Evolutionary conservation across 2,113 vertebrate species (phyloP).

Genomic region (Notechis scutatus): DNA sequence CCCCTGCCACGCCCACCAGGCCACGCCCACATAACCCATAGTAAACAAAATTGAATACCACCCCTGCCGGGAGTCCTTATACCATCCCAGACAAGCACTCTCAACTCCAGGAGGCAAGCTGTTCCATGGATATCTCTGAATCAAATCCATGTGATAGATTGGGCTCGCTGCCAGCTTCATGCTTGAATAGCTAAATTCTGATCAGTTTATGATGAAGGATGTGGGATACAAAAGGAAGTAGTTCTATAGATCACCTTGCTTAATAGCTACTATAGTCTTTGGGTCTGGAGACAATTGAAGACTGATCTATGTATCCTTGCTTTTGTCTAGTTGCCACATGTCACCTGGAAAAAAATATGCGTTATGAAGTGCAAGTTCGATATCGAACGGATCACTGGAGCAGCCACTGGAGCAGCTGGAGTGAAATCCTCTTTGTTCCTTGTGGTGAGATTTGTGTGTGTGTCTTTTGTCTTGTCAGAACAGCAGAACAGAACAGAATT

Average conservation of each 20-base stretch:
- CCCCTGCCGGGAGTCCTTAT: too few species aligned
- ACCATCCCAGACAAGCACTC: not conserved
- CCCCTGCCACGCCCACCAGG: too few species aligned
- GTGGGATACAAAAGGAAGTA: not conserved
- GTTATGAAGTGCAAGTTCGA: slow-evolving; percentile 65
- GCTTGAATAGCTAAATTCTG: not conserved
- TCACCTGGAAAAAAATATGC: accelerated
- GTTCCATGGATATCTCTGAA: not conserved
- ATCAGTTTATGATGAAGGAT: not conserved
- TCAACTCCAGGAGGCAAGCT: not conserved
- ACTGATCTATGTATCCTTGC: not conserved
- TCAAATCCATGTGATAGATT: not conserved
- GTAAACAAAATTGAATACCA: too few species aligned
- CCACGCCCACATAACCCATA: too few species aligned
- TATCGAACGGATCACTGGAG: slow-evolving; percentile 25
- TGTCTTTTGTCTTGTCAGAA: not conserved
- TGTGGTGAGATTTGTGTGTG: slow-evolving; percentile 56
- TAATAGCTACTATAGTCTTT: too few species aligned
- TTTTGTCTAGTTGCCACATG: slow-evolving; percentile 57
- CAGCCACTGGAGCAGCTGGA: slow-evolving; percentile 73
- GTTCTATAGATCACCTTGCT: not conserved
- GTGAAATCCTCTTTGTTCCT: slow-evolving; percentile 57
- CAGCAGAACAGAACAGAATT: too few species aligned
- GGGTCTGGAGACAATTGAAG: too few species aligned
- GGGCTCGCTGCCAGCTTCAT: not conserved